Evolutionary conservation across 2,797 vertebrate genomes (phyloP), one percentile per base, ranked within the genome.

Genomic region (Apogon hyalosoma): DNA sequence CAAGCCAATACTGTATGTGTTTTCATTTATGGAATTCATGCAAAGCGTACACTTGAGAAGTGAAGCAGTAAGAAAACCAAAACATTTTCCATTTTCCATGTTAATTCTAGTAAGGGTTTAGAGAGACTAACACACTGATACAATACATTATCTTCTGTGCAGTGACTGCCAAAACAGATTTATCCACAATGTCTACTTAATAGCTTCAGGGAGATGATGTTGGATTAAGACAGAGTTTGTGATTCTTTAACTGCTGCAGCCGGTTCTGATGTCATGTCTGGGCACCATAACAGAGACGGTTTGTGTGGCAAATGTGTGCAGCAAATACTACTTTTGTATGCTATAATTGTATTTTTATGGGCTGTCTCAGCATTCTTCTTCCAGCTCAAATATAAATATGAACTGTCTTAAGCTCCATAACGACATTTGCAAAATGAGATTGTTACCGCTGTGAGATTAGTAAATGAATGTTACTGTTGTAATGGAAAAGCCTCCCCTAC

Each of bases 371-470:
- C 62, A 66, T 81, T 85, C 42, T 28, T 56, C 53, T 69, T 63
- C 41, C 68, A 36, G 33, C 40, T 65, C 46, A 69, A 80, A 66
- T 77, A 79, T 84, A 84, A 87, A 84, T 86, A 78, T 79, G 59
- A 84, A 81, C 73, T 75, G 61, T 69, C 73, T 80, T 76, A 71
- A 82, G 71, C 79, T 87, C 86, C 54, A 69, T 88, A 84, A 87
- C 73, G 62, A 71, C 79, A 87, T 88, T 89, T 91, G 69, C 49
- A 16, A 69, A 90, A 88, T 81, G 69, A 85, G 77, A 82, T 81
- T 84, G 70, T 77, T 80, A 65, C 79, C 16, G 58, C 82, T 77
- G 69, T 74, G 80, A 79, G 78, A 88, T 90, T 83, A 88, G 80
- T 88, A 88, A 90, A 92, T 88, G 53, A 86, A 85, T 71, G 60